These are phyloP conservation scores for Tinea semifulvella DNA, from an alignment of 2,888 invertebrate species.

Conservation along the genomic window DNA sequence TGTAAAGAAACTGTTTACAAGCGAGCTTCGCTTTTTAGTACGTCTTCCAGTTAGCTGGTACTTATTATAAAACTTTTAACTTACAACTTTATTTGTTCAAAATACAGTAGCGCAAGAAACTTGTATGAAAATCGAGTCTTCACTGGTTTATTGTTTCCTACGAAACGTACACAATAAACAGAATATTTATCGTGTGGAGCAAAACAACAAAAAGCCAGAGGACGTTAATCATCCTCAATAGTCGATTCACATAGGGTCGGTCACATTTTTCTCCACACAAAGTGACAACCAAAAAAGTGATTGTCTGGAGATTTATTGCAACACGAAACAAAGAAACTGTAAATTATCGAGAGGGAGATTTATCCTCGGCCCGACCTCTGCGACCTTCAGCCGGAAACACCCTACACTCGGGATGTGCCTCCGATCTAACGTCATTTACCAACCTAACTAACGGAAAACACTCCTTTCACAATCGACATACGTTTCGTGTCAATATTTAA, in stretches of 20 bases:
- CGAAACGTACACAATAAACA: background rate
- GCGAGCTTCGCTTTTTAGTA: slow-evolving; percentile 1
- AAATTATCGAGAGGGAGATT: slow-evolving; percentile 48
- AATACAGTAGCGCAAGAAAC: background rate
- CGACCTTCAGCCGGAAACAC: slow-evolving; percentile 8
- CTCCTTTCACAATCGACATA: background rate
- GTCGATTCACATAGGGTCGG: slow-evolving; percentile 9
- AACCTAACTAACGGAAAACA: background rate
- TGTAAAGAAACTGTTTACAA: slow-evolving; percentile 1
- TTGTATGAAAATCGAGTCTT: no score
- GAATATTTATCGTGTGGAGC: background rate
- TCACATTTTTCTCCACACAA: slow-evolving; percentile 11
- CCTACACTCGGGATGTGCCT: background rate
- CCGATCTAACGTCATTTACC: background rate
- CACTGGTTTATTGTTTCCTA: background rate
- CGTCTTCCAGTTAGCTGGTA: background rate
- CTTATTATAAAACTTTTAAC: no score
- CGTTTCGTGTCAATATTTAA: slow-evolving; percentile 8
- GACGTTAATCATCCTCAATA: slow-evolving; percentile 10
- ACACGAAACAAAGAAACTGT: slow-evolving; percentile 39
- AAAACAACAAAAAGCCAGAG: background rate
- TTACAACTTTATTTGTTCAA: slow-evolving; percentile 4
- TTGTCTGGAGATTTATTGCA: slow-evolving; percentile 22
- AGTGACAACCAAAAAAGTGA: slow-evolving; percentile 10
- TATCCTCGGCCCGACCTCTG: slow-evolving; percentile 24